Evolutionary conservation across 2,113 vertebrate genomes (phyloP), one percentile per base, ranked within the genome.

Genomic region (Gila orcuttii): DNA sequence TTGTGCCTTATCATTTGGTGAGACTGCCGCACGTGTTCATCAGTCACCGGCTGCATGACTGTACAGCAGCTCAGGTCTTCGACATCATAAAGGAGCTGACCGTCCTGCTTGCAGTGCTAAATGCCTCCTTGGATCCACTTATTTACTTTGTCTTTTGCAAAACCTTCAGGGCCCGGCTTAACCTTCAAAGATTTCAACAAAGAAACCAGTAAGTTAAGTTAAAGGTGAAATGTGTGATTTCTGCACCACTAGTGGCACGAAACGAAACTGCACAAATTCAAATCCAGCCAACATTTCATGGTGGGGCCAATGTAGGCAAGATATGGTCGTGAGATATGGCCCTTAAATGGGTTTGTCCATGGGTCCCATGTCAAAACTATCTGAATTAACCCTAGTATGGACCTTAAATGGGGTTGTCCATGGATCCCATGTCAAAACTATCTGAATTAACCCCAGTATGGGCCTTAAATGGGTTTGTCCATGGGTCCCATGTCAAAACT

Each of bases 101-200:
- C 9, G 55, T 94, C 1, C 36, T 94, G 25, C 45, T 94, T 87
- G 92, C 93, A 0, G 81, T 87, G 0, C 84, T 93, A 36, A 94
- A 94, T 11, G 86, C 92, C 42, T 95, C 93, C 81, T 86, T 95
- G 86, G 94, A 95, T 86, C 94, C 94, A 0, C 84, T 95, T 82
- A 92, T 95, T 89, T 94, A 95, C 77, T 94, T 94, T 90, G 85
- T 93, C 59, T 94, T 94, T 90, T 94, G 91, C 80, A 92, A 92
- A 79, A 89, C 88, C 12, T 95, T 94, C 87, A 82, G 93, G 28
- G 19, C 88, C 0, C 91, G 88, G 83, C 73, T 94, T 78, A 76
- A 71, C 15, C 10, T 84, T 33, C 50, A 66, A 23, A 13, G 59
- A 81, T 64, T 15, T 28, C 21, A 33, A 12, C 1, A 62, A 62